These are phyloP conservation scores for Whitmania pigra DNA, from an alignment of 1,140 invertebrate species.

Conservation along the genomic window DNA sequence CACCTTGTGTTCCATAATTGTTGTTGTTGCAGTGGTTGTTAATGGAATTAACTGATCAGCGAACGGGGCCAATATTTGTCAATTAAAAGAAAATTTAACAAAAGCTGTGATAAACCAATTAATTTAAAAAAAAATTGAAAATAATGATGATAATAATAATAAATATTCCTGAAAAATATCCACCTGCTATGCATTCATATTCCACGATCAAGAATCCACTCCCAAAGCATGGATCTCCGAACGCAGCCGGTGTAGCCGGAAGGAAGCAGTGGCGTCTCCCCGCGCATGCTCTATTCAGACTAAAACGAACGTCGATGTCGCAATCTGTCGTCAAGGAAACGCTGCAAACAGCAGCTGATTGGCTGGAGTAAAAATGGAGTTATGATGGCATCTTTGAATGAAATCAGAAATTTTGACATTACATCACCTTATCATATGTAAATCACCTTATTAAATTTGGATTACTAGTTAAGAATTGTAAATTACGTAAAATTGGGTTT, in stretches of 20 bases:
- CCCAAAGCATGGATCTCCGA: slow-evolving; percentile 21
- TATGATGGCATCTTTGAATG: slow-evolving; percentile 11
- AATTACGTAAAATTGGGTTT: slow-evolving; percentile 12
- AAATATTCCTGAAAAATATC: not conserved
- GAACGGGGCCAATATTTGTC: too few relatives aligned
- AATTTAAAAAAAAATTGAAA: too few relatives aligned
- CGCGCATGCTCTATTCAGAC: slow-evolving; percentile 23
- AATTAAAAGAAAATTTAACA: too few relatives aligned
- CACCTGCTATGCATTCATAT: slow-evolving; percentile 23
- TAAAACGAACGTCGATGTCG: slow-evolving; percentile 25
- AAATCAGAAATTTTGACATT: too few relatives aligned
- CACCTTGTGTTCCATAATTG: too few relatives aligned
- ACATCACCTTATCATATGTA: too few relatives aligned
- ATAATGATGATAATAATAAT: too few relatives aligned
- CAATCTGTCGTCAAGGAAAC: slow-evolving; percentile 18
- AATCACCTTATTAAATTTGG: too few relatives aligned
- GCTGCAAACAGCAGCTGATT: slow-evolving; percentile 14
- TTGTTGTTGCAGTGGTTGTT: too few relatives aligned
- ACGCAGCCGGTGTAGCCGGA: slow-evolving; percentile 17
- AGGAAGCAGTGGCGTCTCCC: slow-evolving; percentile 20
- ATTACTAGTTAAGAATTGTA: too few relatives aligned
- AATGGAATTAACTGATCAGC: too few relatives aligned
- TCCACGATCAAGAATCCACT: slow-evolving; percentile 22
- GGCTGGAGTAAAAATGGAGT: not conserved
- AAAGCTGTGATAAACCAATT: too few relatives aligned